Base-by-base conservation (phyloP, 1,140 invertebrate genomes). In the Sipha flava region DNA sequence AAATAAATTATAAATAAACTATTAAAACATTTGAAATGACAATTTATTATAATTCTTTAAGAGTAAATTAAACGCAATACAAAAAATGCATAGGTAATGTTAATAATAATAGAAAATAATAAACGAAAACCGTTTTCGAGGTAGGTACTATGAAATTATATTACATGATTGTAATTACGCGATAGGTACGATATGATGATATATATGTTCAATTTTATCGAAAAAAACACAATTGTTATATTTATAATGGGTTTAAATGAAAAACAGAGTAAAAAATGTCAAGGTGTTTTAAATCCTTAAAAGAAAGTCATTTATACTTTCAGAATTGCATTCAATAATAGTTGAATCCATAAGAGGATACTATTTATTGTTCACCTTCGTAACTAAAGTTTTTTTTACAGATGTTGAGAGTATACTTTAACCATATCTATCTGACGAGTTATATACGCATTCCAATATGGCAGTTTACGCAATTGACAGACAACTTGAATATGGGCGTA, bases 271-370 rank as follows among this genome's bases (percentile, higher is more conserved):
- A 70, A 45, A 68, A 70, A 68, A 21, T 45, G 12, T 29, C 66
- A 70, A 70, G 66, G 66, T 29, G 66, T 70, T 70, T 70, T 45
- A 70, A 70, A 40, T 70, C 66, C 37, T 70, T 70, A 70, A 70
- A 45, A 37, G 64, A 66, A 29, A 70, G 23, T 70, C 43, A 47
- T 70, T 70, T 70, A n/a, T n/a, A 47, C 66, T 70, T 70, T 70
- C 66, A 43, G 23, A 45, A 70, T 70, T 47, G 16, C 43, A 43
- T 70, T 29, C 26, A 70, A 70, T 47, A 70, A 70, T 70, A 66
- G 64, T 43, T 26, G 37, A 66, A 66, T 47, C 66, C 66, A 70
- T 70, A 70, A 45, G 66, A 45, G 66, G 66, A 70, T 47, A 70
- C 21, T n/a, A 23, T 70, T 29, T 45, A 70, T 70, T 70, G 66